Evolutionary conservation across 2,113 vertebrate species (phyloP).

Genomic region (Marmota monax): DNA sequence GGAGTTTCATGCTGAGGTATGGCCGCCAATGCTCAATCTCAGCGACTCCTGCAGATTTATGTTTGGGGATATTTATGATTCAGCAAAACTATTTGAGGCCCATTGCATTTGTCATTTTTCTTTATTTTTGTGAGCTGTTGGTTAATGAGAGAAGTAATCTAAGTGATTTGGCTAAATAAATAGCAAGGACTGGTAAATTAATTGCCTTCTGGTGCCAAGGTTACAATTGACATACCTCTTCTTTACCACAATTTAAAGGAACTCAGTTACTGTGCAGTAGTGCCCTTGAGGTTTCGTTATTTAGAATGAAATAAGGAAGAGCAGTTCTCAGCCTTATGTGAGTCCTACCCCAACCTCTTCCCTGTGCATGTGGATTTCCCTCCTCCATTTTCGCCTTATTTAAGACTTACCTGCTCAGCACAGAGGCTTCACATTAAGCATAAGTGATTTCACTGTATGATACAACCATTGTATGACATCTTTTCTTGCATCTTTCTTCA

Average conservation of each 20-base stretch:
- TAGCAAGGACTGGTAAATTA: conserved; percentile 14
- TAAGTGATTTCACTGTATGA: neutral
- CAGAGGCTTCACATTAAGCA: conserved; percentile 43
- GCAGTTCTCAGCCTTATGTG: neutral
- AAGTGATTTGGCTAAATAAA: conserved; percentile 22
- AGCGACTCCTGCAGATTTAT: conserved; percentile 28
- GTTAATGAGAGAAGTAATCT: neutral
- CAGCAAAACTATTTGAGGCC: conserved; percentile 67
- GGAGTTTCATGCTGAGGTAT: conserved; percentile 49
- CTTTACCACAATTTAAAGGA: neutral
- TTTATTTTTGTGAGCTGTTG: neutral
- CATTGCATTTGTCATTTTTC: neutral
- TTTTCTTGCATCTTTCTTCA: neutral
- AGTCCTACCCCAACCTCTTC: neutral
- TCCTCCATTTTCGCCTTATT: conserved; percentile 14
- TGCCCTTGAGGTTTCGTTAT: conserved; percentile 15
- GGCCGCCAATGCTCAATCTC: conserved; percentile 32
- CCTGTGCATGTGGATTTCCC: neutral
- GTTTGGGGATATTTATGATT: conserved; percentile 75
- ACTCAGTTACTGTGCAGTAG: neutral
- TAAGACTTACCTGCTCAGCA: neutral
- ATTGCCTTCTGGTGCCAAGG: conserved; percentile 6
- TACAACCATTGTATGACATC: neutral
- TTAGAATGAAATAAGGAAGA: conserved; percentile 36
- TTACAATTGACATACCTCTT: neutral